Conservation (phyloP, 2,888 invertebrate species). For the Platynereis dumerilii region DNA sequence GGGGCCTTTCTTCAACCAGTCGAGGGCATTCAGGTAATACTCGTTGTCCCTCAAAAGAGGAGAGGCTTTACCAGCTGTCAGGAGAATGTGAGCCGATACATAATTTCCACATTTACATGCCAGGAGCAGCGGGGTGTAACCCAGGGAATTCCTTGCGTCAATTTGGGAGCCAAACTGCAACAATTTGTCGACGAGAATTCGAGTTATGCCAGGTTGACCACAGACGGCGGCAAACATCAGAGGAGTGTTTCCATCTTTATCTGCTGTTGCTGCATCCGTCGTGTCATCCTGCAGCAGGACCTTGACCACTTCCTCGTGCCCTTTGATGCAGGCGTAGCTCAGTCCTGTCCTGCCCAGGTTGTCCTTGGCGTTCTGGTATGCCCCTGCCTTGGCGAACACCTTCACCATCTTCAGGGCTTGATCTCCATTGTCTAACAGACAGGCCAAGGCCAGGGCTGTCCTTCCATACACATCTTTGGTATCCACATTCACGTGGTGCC, state of each 20-base stretch:
- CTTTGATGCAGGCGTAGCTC: constrained; percentile 56
- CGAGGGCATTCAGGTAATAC: constrained; percentile 50
- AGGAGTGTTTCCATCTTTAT: constrained; percentile 60
- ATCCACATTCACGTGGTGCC: constrained; percentile 54
- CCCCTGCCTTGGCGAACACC: constrained; percentile 50
- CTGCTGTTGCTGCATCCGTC: constrained; percentile 51
- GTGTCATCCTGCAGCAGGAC: constrained; percentile 50
- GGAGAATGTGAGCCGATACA: constrained; percentile 50
- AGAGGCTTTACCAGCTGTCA: constrained; percentile 49
- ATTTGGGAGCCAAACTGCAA: constrained; percentile 50
- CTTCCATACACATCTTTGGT: constrained; percentile 55
- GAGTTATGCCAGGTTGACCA: constrained; percentile 51
- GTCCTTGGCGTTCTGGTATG: constrained; percentile 50
- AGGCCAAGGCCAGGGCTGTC: constrained; percentile 59
- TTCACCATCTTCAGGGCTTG: constrained; percentile 52
- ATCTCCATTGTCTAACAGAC: constrained; percentile 51
- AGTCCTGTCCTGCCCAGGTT: constrained; percentile 55
- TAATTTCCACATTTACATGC: constrained; percentile 57
- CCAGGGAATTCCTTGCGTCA: constrained; percentile 53
- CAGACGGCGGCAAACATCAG: constrained; percentile 54
- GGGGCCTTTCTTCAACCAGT: constrained; percentile 42
- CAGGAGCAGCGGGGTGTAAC: constrained; percentile 56
- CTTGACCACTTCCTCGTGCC: constrained; percentile 46
- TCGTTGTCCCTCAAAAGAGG: constrained; percentile 55
- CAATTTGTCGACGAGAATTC: constrained; percentile 42